These are phyloP conservation scores for Butorides virescens DNA, from an alignment of 2,113 vertebrate species.

Conservation along the genomic window DNA sequence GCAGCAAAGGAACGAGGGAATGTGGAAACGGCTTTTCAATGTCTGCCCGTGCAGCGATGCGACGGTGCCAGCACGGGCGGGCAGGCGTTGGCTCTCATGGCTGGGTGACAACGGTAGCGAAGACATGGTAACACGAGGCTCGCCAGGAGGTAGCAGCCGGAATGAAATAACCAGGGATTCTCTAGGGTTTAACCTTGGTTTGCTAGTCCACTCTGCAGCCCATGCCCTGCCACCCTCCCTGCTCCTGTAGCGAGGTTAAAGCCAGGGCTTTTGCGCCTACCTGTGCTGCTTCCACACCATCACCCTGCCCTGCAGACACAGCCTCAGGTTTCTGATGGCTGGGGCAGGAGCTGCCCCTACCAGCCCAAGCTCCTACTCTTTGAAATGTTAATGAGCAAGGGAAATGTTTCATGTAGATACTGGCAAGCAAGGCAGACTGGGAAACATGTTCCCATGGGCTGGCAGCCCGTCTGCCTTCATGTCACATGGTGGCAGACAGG, in stretches of 20 bases:
- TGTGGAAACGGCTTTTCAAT: accelerated
- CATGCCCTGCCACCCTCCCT: not conserved
- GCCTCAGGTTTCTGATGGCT: not conserved
- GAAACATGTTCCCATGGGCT: not conserved
- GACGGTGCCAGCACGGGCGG: not conserved
- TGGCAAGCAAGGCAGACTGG: not conserved
- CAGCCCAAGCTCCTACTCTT: not conserved
- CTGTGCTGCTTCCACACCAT: not conserved
- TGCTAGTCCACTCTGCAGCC: not conserved
- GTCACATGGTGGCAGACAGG: not conserved
- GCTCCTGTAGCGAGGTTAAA: not conserved
- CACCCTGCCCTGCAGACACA: not conserved
- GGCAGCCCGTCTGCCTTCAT: conserved; percentile 8
- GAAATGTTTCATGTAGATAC: not conserved
- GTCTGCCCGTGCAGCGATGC: accelerated
- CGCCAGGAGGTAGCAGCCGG: not conserved
- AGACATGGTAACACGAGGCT: not conserved
- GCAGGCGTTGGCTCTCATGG: not conserved
- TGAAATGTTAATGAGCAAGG: not conserved
- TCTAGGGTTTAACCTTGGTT: not conserved
- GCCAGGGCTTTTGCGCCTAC: not conserved
- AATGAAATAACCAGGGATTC: not conserved
- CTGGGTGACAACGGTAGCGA: not conserved
- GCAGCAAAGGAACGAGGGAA: not conserved
- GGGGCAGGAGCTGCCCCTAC: not conserved